Evolutionary conservation across 2,797 vertebrate genomes (phyloP), one percentile per base, ranked within the genome.

Genomic region (Hippocampus kuda): DNA sequence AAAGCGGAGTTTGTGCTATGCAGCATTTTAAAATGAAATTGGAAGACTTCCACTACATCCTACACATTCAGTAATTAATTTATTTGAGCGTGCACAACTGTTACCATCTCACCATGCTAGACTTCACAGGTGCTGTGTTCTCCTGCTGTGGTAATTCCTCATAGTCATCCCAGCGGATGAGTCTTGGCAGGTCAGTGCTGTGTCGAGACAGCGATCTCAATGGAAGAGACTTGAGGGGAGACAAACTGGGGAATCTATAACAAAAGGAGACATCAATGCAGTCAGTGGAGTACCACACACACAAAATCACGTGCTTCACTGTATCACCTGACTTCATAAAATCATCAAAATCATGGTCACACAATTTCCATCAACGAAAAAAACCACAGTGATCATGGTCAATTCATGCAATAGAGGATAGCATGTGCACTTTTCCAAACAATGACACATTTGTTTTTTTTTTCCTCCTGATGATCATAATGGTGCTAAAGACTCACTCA

Each of bases 211-310:
- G 75, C 62, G 83, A 76, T 70, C 87, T 93, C 79, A 91, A 88
- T 75, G 95, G 95, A 69, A 95, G 91, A 41, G 93, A 94, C 73
- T 95, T 98, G 72, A 98, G 80, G 0, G 95, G 95, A 16, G 95
- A 98, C 22, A 89, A 88, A 71, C 90, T 90, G 81, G 96, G 96
- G 89, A 89, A 89, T 77, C 87, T 89, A 59, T 72, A 27, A 70
- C 54, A 72, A 34, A 66, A 5, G 18, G 68, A 72, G 13, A 65
- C 16, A 13, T 67, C 49, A 67, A 1, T 26, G 51, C 57, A 20
- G 7, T 54, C 1, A 38, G 27, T 18, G 6, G 34, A 11, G 30
- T 66, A 46, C 16, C 48, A 53, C 56, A 16, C 56, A 26, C 26
- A 26, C 13, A 57, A 27, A 27, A 57, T 26, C 13, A 54, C 51